Evolutionary conservation across 2,113 vertebrate genomes (phyloP).

Genomic region (Ammodytes dubius): DNA sequence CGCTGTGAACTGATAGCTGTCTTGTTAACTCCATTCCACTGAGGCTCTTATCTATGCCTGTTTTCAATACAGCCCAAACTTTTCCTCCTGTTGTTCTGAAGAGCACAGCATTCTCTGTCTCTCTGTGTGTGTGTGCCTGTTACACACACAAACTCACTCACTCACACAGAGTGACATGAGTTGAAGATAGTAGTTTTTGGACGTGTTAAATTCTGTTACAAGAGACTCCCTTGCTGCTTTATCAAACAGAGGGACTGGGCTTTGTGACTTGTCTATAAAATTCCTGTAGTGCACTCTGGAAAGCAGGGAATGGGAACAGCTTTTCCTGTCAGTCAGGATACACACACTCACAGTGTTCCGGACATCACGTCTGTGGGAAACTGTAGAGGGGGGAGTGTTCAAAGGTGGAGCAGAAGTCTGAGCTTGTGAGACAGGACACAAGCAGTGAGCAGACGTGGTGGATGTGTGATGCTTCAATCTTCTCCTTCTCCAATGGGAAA

Average conservation of each 20-base stretch:
- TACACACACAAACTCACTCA: slow-evolving; percentile 29
- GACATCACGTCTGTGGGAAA: slow-evolving; percentile 78
- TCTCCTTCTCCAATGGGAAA: slow-evolving; percentile 30
- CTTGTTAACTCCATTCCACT: slow-evolving; percentile 59
- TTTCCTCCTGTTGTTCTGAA: slow-evolving; percentile 64
- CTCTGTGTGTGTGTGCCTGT: slow-evolving; percentile 32
- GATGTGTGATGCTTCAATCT: slow-evolving; percentile 47
- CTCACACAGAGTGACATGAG: slow-evolving; percentile 37
- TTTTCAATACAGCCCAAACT: slow-evolving; percentile 71
- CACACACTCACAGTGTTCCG: slow-evolving; percentile 71
- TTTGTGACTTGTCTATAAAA: slow-evolving; percentile 46
- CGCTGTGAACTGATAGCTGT: slow-evolving; percentile 3
- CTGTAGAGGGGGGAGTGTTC: slow-evolving; percentile 68
- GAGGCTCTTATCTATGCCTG: slow-evolving; percentile 1
- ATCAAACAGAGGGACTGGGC: slow-evolving; percentile 15
- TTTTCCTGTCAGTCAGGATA: slow-evolving; percentile 82
- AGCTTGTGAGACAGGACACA: slow-evolving; percentile 60
- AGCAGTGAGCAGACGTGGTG: slow-evolving; percentile 43
- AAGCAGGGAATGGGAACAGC: slow-evolving; percentile 62
- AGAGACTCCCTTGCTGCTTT: slow-evolving; percentile 16
- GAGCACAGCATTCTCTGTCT: slow-evolving; percentile 40
- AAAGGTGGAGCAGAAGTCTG: slow-evolving; percentile 61
- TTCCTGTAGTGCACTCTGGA: slow-evolving; percentile 52
- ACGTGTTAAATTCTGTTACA: neutral
- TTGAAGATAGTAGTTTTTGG: slow-evolving; percentile 39